A percentile compares a stretch with the other conserved stretches of the same genome.
These are phyloP conservation scores for Yponomeuta evonymella DNA, from an alignment of 2,888 invertebrate genomes.

Conservation along the genomic window DNA sequence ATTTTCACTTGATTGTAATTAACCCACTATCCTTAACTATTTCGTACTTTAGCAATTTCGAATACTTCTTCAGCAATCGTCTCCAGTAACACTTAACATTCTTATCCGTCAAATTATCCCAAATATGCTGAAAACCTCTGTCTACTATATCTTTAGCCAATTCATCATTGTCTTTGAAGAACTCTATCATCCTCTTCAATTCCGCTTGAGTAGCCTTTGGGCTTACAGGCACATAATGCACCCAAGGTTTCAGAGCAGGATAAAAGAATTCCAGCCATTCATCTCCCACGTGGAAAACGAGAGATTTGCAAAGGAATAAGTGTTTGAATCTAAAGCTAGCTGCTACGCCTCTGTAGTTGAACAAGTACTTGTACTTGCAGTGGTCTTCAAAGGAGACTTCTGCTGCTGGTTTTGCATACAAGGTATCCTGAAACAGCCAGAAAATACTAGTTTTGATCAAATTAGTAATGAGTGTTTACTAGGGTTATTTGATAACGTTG, in stretches of 20 bases:
- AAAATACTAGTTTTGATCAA: background rate
- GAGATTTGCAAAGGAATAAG: slow-evolving; percentile 92
- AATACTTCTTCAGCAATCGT: slow-evolving; percentile 83
- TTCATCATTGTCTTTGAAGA: slow-evolving; percentile 14
- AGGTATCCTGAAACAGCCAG: slow-evolving; percentile 82
- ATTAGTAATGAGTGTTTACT: background rate
- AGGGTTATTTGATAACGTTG: background rate
- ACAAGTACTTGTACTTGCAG: slow-evolving; percentile 94
- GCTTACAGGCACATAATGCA: slow-evolving; percentile 93
- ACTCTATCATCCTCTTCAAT: slow-evolving; percentile 82
- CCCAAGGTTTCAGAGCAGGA: slow-evolving; percentile 92
- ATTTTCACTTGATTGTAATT: slow-evolving; percentile 54
- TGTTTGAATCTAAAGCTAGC: slow-evolving; percentile 98
- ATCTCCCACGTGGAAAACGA: slow-evolving; percentile 95
- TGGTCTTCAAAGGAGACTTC: slow-evolving; percentile 94
- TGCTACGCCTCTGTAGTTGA: slow-evolving; percentile 97
- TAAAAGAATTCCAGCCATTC: slow-evolving; percentile 98
- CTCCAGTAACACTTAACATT: slow-evolving; percentile 94
- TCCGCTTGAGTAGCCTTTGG: slow-evolving; percentile 79
- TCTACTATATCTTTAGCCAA: slow-evolving; percentile 86
- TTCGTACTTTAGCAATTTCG: slow-evolving; percentile 82
- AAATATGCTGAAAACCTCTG: slow-evolving; percentile 88
- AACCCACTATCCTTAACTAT: slow-evolving; percentile 77
- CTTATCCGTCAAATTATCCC: slow-evolving; percentile 86
- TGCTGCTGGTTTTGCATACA: slow-evolving; percentile 86